Evolutionary conservation across 1,140 invertebrate species (phyloP), one percentile per base, ranked within the genome.

Genomic region (Pseudobourletiella spinata): DNA sequence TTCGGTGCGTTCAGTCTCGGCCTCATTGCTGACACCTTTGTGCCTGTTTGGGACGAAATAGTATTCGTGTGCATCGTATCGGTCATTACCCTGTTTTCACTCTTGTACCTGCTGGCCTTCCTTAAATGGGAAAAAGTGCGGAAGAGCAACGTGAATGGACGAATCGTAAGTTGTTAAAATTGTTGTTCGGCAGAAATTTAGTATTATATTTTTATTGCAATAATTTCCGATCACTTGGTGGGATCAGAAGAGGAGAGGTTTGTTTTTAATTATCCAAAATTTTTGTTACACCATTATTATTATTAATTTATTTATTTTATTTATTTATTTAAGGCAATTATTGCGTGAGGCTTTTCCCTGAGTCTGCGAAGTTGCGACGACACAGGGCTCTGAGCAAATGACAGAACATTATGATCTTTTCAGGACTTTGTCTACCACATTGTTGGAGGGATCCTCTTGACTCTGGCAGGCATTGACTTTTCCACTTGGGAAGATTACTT

Each of bases 361-460:
- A n/a, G n/a, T n/a, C n/a, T n/a, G n/a, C n/a, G n/a, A n/a, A n/a
- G n/a, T n/a, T n/a, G n/a, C n/a, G n/a, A n/a, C n/a, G n/a, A n/a
- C n/a, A n/a, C n/a, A n/a, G n/a, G n/a, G n/a, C n/a, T n/a, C n/a
- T n/a, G n/a, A n/a, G n/a, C n/a, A n/a, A n/a, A n/a, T n/a, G n/a
- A n/a, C n/a, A n/a, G n/a, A n/a, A n/a, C n/a, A n/a, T n/a, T n/a
- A n/a, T n/a, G n/a, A n/a, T n/a, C n/a, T n/a, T n/a, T n/a, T 11
- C 44, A 51, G 48, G 48, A 51, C n/a, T 51, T 51, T 51, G 48
- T n/a, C 11, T 51, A 25, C 22, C 48, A 51, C 24, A 26, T 51
- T 26, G 48, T 26, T 6, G 48, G 14, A 8, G 48, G 48, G 25
- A 24, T 51, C 22, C 4, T 3, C 6, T 51, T 51, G 28, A 22